Conservation (phyloP, 2,888 invertebrate genomes). For the Pseudococcus longispinus region DNA sequence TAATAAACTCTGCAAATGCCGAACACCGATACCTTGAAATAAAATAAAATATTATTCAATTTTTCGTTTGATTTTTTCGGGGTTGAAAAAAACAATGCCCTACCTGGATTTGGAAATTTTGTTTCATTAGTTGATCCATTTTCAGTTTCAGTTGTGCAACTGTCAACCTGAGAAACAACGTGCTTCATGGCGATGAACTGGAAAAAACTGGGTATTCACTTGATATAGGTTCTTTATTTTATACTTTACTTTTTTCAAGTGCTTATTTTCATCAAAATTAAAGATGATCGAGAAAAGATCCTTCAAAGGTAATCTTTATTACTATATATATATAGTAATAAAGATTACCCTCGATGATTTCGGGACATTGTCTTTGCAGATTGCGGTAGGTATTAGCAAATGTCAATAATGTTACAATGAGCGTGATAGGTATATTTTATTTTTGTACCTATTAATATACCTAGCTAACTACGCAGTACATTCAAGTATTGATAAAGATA, state of each 20-base stretch:
- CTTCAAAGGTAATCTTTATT: slow-evolving; percentile 17
- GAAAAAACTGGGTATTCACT: not conserved
- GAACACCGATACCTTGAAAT: slow-evolving; percentile 56
- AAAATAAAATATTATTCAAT: not conserved
- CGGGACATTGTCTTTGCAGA: no score
- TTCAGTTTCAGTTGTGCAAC: not conserved
- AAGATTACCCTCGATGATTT: slow-evolving; percentile 18
- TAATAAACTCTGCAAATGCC: slow-evolving; percentile 59
- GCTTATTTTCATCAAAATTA: not conserved
- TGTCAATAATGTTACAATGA: not conserved
- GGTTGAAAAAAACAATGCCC: no score
- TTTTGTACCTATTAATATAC: not conserved
- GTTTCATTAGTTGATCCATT: not conserved
- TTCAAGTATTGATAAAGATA: not conserved
- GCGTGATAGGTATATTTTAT: not conserved
- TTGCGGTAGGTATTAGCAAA: slow-evolving; percentile 21
- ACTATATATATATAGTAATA: slow-evolving; percentile 40
- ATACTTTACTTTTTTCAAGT: not conserved
- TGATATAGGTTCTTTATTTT: not conserved
- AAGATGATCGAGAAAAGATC: not conserved
- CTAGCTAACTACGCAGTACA: no score
- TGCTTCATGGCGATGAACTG: not conserved
- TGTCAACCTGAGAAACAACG: not conserved
- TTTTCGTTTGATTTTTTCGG: not conserved
- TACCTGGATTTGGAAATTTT: slow-evolving; percentile 6